Conservation (phyloP, 2,113 vertebrate species). For the Mobula hypostoma region DNA sequence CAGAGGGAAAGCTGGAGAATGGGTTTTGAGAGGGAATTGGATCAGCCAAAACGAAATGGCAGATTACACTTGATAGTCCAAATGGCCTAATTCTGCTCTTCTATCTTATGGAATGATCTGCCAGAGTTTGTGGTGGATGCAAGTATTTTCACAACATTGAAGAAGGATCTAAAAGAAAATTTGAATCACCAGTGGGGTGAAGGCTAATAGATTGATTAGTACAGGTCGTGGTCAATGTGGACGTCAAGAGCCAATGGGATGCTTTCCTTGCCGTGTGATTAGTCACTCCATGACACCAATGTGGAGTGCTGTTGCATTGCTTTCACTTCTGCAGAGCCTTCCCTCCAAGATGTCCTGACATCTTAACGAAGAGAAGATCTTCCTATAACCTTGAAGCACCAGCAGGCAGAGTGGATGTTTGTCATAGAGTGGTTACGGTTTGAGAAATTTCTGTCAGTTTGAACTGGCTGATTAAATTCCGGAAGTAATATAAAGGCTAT, state of each 20-base stretch:
- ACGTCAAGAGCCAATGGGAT: background rate
- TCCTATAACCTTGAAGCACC: constrained; percentile 2
- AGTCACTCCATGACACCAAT: background rate
- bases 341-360: background rate
- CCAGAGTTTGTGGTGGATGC: too few relatives aligned
- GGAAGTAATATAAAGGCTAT: background rate
- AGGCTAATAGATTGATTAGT: too few relatives aligned
- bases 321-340: background rate
- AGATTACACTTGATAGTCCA: too few relatives aligned
- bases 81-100: too few relatives aligned
- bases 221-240: too few relatives aligned
- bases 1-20: too few relatives aligned
- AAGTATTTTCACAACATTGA: too few relatives aligned
- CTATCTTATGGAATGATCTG: too few relatives aligned
- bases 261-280: background rate
- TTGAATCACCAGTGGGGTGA: too few relatives aligned
- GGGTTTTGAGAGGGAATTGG: too few relatives aligned
- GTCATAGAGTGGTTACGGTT: background rate
- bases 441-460: constrained; percentile 7
- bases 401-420: background rate
- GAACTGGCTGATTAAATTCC: constrained; percentile 23
- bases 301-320: background rate
- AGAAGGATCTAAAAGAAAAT: too few relatives aligned
- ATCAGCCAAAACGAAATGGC: too few relatives aligned
- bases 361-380: background rate